phyloP scores from a whole-genome alignment of 1,140 invertebrate genomes.

The Drosophila parvula region DNA sequence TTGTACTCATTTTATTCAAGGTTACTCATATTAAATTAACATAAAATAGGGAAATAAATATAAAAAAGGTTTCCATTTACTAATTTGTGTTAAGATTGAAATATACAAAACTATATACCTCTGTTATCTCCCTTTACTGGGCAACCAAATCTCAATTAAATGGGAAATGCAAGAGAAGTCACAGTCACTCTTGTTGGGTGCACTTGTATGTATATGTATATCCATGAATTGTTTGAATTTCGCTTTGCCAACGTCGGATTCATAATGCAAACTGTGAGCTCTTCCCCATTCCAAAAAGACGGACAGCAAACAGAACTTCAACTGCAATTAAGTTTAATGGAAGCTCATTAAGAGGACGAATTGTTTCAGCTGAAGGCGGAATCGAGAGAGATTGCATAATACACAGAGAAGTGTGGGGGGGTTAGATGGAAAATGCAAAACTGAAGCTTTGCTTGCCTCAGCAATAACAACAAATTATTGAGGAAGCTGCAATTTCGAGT shows the following conservation, averaged over 20 bases:
- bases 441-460: slow-evolving; percentile 11
- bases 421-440: slow-evolving; percentile 10
- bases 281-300: slow-evolving; percentile 22
- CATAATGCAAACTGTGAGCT: slow-evolving; percentile 11
- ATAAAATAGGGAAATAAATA: background rate
- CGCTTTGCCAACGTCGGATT: slow-evolving; percentile 14
- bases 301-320: slow-evolving; percentile 63
- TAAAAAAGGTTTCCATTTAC: background rate
- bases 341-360: slow-evolving; percentile 77
- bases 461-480: slow-evolving; percentile 52
- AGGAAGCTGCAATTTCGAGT: slow-evolving; percentile 44
- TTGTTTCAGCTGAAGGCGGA: slow-evolving; percentile 41
- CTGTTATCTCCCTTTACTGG: background rate
- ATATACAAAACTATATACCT: background rate
- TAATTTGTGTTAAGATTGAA: background rate
- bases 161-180: slow-evolving; percentile 3
- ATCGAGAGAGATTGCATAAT: slow-evolving; percentile 61
- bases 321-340: slow-evolving; percentile 82
- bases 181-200: slow-evolving; percentile 11
- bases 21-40: background rate
- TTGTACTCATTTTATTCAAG: background rate
- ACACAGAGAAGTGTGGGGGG: slow-evolving; percentile 2
- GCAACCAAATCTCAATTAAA: slow-evolving; percentile 55
- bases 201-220: background rate
- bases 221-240: slow-evolving; percentile 47